Evolutionary conservation across 2,113 vertebrate species (phyloP).

Genomic region (Coturnix japonica): DNA sequence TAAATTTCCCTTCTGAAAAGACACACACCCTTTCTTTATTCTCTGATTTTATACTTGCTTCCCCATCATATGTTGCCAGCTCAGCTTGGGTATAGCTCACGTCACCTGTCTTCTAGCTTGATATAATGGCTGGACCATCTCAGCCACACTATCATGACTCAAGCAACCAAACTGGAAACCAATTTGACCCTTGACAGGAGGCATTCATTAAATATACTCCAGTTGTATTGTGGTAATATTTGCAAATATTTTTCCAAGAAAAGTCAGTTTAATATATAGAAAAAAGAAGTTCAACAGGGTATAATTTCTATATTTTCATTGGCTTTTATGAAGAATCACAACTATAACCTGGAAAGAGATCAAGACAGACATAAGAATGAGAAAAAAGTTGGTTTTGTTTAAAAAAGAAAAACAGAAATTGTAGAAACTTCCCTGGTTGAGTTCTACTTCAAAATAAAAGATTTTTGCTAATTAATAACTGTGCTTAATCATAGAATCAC

Average conservation of each 20-base stretch:
- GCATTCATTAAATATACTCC: rapidly evolving
- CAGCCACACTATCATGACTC: not conserved
- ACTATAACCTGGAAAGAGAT: not conserved
- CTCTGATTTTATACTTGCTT: not conserved
- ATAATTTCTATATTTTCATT: not conserved
- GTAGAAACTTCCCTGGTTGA: rapidly evolving
- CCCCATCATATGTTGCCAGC: not conserved
- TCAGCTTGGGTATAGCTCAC: not conserved
- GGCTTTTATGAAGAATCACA: not conserved
- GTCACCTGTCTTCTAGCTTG: not conserved
- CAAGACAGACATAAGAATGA: not conserved
- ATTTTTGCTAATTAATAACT: not conserved
- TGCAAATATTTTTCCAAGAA: not conserved
- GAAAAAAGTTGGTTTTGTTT: not conserved
- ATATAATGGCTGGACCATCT: not conserved
- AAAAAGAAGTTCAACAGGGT: not conserved
- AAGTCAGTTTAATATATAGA: not conserved
- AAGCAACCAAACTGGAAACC: not conserved
- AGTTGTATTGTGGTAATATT: rapidly evolving
- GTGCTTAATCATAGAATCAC: not conserved
- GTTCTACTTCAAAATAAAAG: not conserved
- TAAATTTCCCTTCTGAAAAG: not conserved
- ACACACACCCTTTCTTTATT: not conserved
- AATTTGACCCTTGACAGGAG: not conserved
- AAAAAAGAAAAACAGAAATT: not conserved